Conservation (phyloP, 1,140 invertebrate genomes). For the Wasmannia auropunctata region DNA sequence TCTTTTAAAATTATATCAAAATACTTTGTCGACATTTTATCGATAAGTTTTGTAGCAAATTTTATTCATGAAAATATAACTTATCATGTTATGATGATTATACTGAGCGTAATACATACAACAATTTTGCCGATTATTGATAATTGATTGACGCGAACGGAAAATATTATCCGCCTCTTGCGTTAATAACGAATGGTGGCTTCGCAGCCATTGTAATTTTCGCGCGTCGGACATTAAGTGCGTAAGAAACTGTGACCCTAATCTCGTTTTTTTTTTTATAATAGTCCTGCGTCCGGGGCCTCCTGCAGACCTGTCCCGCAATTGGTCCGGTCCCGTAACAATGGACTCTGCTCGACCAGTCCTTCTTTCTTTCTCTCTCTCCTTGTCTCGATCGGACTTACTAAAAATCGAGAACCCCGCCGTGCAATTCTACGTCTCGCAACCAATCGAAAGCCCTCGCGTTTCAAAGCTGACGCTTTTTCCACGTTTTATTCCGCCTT, state of each 20-base stretch:
- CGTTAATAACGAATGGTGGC: background rate
- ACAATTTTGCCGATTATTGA: background rate
- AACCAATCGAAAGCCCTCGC: constrained; percentile 60
- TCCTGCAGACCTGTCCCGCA: constrained; percentile 56
- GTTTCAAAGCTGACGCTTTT: constrained; percentile 52
- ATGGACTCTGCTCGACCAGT: constrained; percentile 66
- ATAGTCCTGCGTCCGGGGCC: constrained; percentile 30
- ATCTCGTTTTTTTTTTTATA: constrained; percentile 58
- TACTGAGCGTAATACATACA: background rate
- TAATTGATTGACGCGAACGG: background rate
- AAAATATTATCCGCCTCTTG: constrained; percentile 6
- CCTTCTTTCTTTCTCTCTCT: constrained; percentile 31
- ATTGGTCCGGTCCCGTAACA: constrained; percentile 78
- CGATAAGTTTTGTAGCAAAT: background rate
- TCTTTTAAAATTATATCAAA: background rate
- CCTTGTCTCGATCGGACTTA: constrained; percentile 31
- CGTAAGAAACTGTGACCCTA: constrained; percentile 51
- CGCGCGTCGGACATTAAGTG: background rate
- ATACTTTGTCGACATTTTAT: background rate
- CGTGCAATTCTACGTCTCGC: constrained; percentile 69
- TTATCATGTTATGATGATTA: background rate
- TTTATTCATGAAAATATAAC: background rate
- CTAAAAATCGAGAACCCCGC: constrained; percentile 62
- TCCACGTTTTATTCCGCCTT: constrained; percentile 61
- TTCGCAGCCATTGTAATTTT: constrained; percentile 25